Base-by-base conservation (phyloP, 2,113 vertebrate species). In the Saguinus midas region DNA sequence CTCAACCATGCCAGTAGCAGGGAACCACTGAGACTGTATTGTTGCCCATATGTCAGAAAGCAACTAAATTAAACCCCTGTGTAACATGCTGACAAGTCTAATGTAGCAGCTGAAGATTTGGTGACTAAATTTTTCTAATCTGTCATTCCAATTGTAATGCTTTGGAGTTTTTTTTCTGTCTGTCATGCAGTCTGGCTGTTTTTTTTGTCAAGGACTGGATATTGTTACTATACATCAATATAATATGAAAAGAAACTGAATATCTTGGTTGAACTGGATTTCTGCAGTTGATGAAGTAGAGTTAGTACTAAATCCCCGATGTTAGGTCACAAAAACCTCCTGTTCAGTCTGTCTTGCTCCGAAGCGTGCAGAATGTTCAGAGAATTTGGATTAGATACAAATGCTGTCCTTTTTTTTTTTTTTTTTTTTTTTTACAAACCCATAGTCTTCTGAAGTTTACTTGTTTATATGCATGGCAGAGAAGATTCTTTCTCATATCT, bases 401-500 rank as follows among this genome's bases (percentile, higher is more conserved):
- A 13, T 1, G 72, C 76, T 90, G 73, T 95, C 58, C 61, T 0
- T 0, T 94, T 32, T 57, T 70, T 35, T 78, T n/a, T 0, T 0
- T 94, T 32, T 57, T 70, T 35, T 78, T 94, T 35, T 52, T 76
- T n/a, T 79, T 96, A 48, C 75, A 84, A 61, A 96, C 66, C 92
- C 94, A 95, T 68, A 84, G 83, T 98, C 17, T 95, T 97, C 91
- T 95, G 88, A 96, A 97, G 87, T 94, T 96, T 84, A 14, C 70
- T 91, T 80, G 93, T 92, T 72, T 64, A 84, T 66, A 91, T 94
- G 43, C 17, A 16, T 29, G 32, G 12, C 29, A 55, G 43, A 21
- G 88, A 76, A 81, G 20, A 21, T 3, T 88, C 40, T 95, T 91
- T 50, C 18, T 18, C 10, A 18, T n/a, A 35, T 68, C 23, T 8